Evolutionary conservation across 2,113 vertebrate genomes (phyloP).

Genomic region (Psettodes erumei): DNA sequence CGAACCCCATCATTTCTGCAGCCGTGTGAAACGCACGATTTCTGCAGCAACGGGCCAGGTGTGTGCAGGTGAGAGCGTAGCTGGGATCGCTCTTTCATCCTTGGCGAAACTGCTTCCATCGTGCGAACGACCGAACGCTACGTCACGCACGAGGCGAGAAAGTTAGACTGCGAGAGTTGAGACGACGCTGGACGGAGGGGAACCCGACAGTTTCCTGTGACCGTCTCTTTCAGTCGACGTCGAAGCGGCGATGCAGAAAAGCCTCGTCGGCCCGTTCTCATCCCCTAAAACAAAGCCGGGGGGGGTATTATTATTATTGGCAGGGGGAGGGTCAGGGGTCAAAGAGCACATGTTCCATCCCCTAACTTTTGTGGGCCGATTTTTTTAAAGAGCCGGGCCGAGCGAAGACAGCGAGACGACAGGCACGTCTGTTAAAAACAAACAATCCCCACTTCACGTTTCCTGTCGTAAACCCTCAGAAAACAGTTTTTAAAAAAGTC

Average conservation of each 20-base stretch:
- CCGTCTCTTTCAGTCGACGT: constrained; percentile 11
- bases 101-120: neutral
- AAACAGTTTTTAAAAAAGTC: constrained; percentile 15
- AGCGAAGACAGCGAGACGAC: constrained; percentile 58
- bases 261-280: constrained; percentile 42
- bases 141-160: neutral
- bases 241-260: constrained; percentile 50
- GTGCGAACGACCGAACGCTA: neutral
- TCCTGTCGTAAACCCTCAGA: constrained; percentile 34
- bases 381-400: constrained; percentile 59
- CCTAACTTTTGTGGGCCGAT: constrained; percentile 53
- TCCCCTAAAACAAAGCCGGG: constrained; percentile 61
- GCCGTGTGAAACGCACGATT: too few relatives aligned
- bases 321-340: constrained; percentile 52
- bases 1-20: too few relatives aligned
- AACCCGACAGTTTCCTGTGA: too few relatives aligned
- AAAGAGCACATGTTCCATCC: constrained; percentile 75
- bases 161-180: too few relatives aligned
- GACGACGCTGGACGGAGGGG: too few relatives aligned
- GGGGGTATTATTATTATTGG: too few relatives aligned
- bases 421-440: constrained; percentile 55
- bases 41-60: too few relatives aligned
- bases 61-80: too few relatives aligned
- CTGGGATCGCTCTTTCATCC: too few relatives aligned
- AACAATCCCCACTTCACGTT: constrained; percentile 55